A percentile compares a stretch with the other conserved stretches of the same genome.
Evolutionary conservation across 2,888 invertebrate species (phyloP).

Genomic region (Pyrgus malvae): DNA sequence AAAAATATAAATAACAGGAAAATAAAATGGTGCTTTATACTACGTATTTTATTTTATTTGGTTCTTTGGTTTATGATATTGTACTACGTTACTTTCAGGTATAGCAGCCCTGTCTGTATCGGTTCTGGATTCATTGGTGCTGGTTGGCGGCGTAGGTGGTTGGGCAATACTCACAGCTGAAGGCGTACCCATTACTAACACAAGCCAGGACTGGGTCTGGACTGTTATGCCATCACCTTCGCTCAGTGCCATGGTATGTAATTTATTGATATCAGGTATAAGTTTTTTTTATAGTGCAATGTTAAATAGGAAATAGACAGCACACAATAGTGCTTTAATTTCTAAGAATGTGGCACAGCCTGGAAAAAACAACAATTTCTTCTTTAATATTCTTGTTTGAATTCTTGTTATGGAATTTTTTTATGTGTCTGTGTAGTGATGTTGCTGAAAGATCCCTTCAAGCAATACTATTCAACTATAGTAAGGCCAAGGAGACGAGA

Average conservation of each 20-base stretch:
- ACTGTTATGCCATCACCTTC: conserved; percentile 60
- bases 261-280: neutral
- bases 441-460: too few species aligned
- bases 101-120: conserved; percentile 67
- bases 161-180: conserved; percentile 72
- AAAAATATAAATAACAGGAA: too few species aligned
- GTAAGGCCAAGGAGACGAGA: too few species aligned
- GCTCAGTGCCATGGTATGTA: conserved; percentile 57
- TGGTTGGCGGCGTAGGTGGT: conserved; percentile 71
- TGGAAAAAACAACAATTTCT: too few species aligned
- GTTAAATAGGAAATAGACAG: neutral
- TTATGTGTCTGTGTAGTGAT: neutral
- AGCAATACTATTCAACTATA: too few species aligned
- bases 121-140: conserved; percentile 58
- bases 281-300: too few species aligned
- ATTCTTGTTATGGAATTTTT: neutral
- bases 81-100: conserved; percentile 44
- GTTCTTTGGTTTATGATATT: too few species aligned
- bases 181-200: conserved; percentile 61
- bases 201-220: conserved; percentile 74
- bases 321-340: too few species aligned
- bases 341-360: too few species aligned
- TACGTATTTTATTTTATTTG: too few species aligned
- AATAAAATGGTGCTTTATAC: too few species aligned
- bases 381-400: too few species aligned